Percentiles rank a stretch among this genome's conserved stretches.
phyloP scores from a whole-genome alignment of 2,888 invertebrate genomes.

The Sarcophaga caerulescens region DNA sequence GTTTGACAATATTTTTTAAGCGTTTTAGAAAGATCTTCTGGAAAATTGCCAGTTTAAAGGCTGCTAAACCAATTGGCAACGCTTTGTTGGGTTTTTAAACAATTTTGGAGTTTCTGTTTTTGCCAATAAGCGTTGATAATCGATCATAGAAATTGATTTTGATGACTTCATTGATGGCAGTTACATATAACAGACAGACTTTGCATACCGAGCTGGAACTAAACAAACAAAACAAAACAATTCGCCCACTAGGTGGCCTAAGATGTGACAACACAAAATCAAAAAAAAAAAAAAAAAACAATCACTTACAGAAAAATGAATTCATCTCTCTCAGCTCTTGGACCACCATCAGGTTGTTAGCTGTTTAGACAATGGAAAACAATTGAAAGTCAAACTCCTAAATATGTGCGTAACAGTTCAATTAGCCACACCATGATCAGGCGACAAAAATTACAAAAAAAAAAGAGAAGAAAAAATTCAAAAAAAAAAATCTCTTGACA shows the following conservation, averaged over 20 bases:
- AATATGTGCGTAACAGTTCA: slow-evolving; percentile 67
- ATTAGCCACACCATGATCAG: slow-evolving; percentile 65
- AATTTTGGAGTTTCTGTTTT: slow-evolving; percentile 2
- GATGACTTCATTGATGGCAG: slow-evolving; percentile 74
- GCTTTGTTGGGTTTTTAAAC: slow-evolving; percentile 33
- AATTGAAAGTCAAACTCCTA: slow-evolving; percentile 41
- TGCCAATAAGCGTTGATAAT: slow-evolving; percentile 74
- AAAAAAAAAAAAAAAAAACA: too few relatives aligned
- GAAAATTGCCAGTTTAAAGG: slow-evolving; percentile 3
- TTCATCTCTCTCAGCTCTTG: background rate
- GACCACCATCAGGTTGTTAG: slow-evolving; percentile 43
- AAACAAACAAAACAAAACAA: slow-evolving; percentile 47
- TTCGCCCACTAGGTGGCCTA: slow-evolving; percentile 63
- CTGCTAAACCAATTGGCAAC: slow-evolving; percentile 64
- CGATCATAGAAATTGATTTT: slow-evolving; percentile 76
- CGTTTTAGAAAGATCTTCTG: slow-evolving; percentile 1
- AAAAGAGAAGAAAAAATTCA: background rate
- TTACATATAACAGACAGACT: slow-evolving; percentile 20
- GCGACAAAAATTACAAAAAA: slow-evolving; percentile 51
- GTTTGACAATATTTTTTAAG: background rate
- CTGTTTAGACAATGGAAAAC: slow-evolving; percentile 21
- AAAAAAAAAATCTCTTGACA: background rate
- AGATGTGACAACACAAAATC: slow-evolving; percentile 33
- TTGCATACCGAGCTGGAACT: background rate
- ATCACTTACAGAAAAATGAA: background rate